Evolutionary conservation across 2,888 invertebrate genomes (phyloP).

Genomic region (Yponomeuta cagnagella): DNA sequence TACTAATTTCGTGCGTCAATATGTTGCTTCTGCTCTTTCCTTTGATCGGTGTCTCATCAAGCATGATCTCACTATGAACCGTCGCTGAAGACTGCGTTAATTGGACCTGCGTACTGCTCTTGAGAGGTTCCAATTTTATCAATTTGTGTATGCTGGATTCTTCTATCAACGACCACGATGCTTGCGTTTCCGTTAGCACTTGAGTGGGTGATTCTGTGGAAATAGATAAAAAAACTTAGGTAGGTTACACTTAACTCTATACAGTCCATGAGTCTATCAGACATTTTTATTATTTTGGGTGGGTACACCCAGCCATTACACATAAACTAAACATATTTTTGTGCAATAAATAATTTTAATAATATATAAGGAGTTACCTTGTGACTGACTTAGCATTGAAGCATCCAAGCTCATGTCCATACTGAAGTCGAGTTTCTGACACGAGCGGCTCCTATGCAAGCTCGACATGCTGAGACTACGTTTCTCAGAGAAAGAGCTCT

Average conservation of each 20-base stretch:
- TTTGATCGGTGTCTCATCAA: slow-evolving; percentile 57
- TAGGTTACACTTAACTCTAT: no score
- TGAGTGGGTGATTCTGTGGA: slow-evolving; percentile 45
- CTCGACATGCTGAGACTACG: slow-evolving; percentile 62
- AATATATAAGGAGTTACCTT: background rate
- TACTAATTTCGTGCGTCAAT: slow-evolving; percentile 57
- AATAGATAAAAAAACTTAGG: slow-evolving; percentile 23
- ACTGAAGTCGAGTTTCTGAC: slow-evolving; percentile 70
- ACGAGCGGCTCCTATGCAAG: slow-evolving; percentile 62
- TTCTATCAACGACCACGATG: slow-evolving; percentile 49
- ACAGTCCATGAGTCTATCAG: no score
- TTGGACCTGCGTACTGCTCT: slow-evolving; percentile 30
- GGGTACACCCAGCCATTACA: no score
- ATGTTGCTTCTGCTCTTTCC: slow-evolving; percentile 44
- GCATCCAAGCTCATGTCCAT: slow-evolving; percentile 73
- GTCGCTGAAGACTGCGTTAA: slow-evolving; percentile 34
- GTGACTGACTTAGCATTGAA: slow-evolving; percentile 35
- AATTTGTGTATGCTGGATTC: slow-evolving; percentile 44
- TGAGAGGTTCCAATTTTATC: slow-evolving; percentile 39
- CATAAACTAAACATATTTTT: no score
- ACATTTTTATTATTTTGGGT: no score
- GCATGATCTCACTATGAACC: slow-evolving; percentile 32
- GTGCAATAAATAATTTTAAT: no score
- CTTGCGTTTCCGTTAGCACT: slow-evolving; percentile 21
- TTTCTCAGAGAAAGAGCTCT: slow-evolving; percentile 45